phyloP scores from a whole-genome alignment of 2,113 vertebrate genomes.

The Neotoma lepida region DNA sequence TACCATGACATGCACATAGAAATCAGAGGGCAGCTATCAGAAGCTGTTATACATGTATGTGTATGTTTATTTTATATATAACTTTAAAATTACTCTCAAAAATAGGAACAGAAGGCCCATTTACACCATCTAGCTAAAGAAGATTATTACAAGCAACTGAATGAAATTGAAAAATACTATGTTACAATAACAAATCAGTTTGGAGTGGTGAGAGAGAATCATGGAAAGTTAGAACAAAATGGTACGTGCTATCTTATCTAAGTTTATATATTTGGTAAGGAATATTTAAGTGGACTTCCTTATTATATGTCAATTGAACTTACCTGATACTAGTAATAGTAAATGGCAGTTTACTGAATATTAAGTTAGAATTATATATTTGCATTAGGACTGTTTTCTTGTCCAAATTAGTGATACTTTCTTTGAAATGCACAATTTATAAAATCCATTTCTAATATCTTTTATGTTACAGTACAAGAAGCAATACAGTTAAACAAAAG shows the following conservation, averaged over 20 bases:
- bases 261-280: constrained; percentile 29
- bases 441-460: constrained; percentile 47
- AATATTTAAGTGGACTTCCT: constrained; percentile 46
- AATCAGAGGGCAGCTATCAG: background rate
- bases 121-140: constrained; percentile 91
- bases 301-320: constrained; percentile 51
- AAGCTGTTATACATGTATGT: background rate
- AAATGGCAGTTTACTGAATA: constrained; percentile 28
- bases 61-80: background rate
- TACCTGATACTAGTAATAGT: constrained; percentile 39
- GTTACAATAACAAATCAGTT: constrained; percentile 88
- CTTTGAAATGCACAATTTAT: constrained; percentile 52
- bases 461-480: constrained; percentile 89
- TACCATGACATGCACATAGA: background rate
- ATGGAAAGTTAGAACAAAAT: constrained; percentile 91
- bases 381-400: constrained; percentile 16
- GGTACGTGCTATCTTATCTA: constrained; percentile 85
- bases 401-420: constrained; percentile 41
- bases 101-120: constrained; percentile 93
- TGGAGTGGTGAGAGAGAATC: constrained; percentile 88
- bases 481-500: constrained; percentile 91
- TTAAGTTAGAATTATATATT: constrained; percentile 47
- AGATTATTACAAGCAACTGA: constrained; percentile 91
- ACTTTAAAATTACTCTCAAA: constrained; percentile 63
- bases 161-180: constrained; percentile 93